These are phyloP conservation scores for Oophaga pumilio DNA, from an alignment of 2,113 vertebrate genomes.

Conservation along the genomic window DNA sequence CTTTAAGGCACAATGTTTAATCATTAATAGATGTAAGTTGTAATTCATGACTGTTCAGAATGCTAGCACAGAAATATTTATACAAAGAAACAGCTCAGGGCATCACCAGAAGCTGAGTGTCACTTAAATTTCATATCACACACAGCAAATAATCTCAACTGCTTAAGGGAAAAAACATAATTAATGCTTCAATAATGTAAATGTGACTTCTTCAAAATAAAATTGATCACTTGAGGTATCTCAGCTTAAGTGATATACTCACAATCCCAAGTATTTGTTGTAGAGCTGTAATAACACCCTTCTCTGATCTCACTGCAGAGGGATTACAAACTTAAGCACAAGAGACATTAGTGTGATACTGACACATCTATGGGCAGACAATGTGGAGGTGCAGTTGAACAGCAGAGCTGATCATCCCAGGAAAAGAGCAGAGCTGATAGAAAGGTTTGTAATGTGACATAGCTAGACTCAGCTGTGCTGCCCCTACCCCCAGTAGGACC, in stretches of 20 bases:
- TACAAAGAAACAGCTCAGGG: slow-evolving; percentile 23
- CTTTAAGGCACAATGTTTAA: slow-evolving; percentile 47
- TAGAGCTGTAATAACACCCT: too few species aligned
- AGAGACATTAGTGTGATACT: background rate
- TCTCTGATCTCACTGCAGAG: too few species aligned
- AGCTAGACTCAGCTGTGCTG: too few species aligned
- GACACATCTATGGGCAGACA: too few species aligned
- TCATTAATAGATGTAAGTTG: slow-evolving; percentile 44
- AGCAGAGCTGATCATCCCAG: too few species aligned
- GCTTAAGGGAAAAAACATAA: slow-evolving; percentile 21
- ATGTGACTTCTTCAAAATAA: too few species aligned
- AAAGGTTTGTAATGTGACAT: too few species aligned
- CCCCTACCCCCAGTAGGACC: too few species aligned
- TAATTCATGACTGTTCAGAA: slow-evolving; percentile 15
- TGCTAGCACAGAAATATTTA: slow-evolving; percentile 23
- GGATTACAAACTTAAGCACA: background rate
- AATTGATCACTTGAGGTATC: background rate
- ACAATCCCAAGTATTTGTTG: background rate
- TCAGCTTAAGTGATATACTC: background rate
- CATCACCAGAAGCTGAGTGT: slow-evolving; percentile 33
- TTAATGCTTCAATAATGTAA: slow-evolving; percentile 9
- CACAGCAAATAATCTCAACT: slow-evolving; percentile 21
- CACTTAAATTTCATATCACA: slow-evolving; percentile 32
- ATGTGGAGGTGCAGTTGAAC: too few species aligned
- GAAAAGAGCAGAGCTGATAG: too few species aligned